These are phyloP conservation scores for Elephas maximus DNA, from an alignment of 2,113 vertebrate genomes.

Conservation along the genomic window DNA sequence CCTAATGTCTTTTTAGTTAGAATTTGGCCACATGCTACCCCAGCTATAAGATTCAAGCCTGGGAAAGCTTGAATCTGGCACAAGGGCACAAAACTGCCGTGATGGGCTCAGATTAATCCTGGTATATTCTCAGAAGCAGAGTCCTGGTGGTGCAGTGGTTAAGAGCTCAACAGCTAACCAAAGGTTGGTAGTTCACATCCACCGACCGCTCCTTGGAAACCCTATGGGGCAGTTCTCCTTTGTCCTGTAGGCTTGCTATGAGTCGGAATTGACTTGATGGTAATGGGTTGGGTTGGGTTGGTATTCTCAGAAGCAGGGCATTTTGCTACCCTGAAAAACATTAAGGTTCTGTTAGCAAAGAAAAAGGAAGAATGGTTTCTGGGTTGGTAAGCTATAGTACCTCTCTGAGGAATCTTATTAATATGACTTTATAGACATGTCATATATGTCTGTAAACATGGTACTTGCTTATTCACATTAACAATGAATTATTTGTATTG, in stretches of 20 bases:
- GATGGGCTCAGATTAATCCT: not conserved
- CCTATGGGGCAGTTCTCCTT: too few species aligned
- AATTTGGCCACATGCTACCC: not conserved
- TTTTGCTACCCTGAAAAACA: not conserved
- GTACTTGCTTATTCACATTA: conserved; percentile 16
- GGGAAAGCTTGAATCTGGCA: not conserved
- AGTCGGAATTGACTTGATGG: too few species aligned
- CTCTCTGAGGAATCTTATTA: not conserved
- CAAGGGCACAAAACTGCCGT: not conserved
- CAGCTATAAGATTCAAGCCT: not conserved
- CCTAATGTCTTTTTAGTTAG: not conserved
- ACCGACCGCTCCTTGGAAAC: too few species aligned
- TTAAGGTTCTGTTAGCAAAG: not conserved
- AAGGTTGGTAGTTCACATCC: too few species aligned
- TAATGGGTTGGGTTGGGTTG: too few species aligned
- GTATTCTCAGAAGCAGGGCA: not conserved
- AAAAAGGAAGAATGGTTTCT: not conserved
- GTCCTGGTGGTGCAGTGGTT: too few species aligned
- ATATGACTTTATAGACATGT: not conserved
- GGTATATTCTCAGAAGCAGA: not conserved
- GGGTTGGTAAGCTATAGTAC: not conserved
- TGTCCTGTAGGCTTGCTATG: too few species aligned
- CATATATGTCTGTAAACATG: not conserved
- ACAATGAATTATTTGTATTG: conserved; percentile 6
- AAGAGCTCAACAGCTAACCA: too few species aligned